Percentiles rank a stretch among this genome's conserved stretches.
Evolutionary conservation across 2,888 invertebrate species (phyloP).

Genomic region (Leptopilina syphax): DNA sequence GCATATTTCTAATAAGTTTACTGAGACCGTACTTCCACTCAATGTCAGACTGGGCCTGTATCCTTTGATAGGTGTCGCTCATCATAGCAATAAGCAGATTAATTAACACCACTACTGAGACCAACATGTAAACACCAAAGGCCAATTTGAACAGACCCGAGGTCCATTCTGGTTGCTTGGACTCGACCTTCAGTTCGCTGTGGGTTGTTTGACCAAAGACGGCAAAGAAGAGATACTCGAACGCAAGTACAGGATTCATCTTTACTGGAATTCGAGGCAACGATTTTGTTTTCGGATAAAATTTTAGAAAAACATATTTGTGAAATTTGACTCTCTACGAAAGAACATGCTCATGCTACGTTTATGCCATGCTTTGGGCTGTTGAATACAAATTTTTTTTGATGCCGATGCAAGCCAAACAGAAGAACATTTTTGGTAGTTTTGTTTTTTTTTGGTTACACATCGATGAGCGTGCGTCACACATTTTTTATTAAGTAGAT

Average conservation of each 20-base stretch:
- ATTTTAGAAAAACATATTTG: slow-evolving; percentile 48
- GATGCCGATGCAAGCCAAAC: slow-evolving; percentile 52
- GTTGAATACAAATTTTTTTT: slow-evolving; percentile 40
- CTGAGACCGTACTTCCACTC: slow-evolving; percentile 90
- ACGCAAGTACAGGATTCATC: slow-evolving; percentile 93
- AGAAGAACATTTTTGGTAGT: slow-evolving; percentile 37
- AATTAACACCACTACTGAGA: slow-evolving; percentile 98
- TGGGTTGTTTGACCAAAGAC: slow-evolving; percentile 96
- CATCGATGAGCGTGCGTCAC: slow-evolving; percentile 37
- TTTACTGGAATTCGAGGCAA: slow-evolving; percentile 81
- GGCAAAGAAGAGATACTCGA: slow-evolving; percentile 98
- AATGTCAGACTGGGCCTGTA: slow-evolving; percentile 93
- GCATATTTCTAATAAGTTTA: slow-evolving; percentile 87
- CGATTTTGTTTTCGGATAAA: slow-evolving; percentile 47
- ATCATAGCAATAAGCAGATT: slow-evolving; percentile 99
- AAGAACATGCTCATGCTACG: slow-evolving; percentile 75
- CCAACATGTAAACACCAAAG: slow-evolving; percentile 98
- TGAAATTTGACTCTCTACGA: slow-evolving; percentile 58
- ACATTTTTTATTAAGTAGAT: not conserved
- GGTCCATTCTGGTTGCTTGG: slow-evolving; percentile 88
- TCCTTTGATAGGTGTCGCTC: slow-evolving; percentile 99
- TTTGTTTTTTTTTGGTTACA: slow-evolving; percentile 33
- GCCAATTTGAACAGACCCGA: slow-evolving; percentile 92
- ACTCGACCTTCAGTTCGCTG: slow-evolving; percentile 88
- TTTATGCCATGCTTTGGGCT: slow-evolving; percentile 69